Conservation (phyloP, 2,797 vertebrate species). For the Acestrorhynchus altus region DNA sequence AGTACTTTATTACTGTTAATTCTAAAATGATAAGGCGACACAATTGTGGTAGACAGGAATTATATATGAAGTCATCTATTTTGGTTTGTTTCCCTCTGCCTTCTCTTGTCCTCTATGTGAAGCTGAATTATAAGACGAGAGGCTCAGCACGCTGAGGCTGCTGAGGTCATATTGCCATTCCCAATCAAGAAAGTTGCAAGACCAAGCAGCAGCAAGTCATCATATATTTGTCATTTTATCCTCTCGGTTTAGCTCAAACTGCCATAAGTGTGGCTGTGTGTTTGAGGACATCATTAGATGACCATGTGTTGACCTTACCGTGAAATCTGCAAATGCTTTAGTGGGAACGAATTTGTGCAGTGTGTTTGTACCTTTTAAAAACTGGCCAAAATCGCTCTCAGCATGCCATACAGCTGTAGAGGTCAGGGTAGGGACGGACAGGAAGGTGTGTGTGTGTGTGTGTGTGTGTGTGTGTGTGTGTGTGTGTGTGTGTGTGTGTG, state of each 20-base stretch:
- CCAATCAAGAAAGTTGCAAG: slow-evolving; percentile 38
- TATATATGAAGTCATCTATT: background rate
- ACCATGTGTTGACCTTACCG: background rate
- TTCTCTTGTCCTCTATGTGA: background rate
- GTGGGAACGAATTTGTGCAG: slow-evolving; percentile 44
- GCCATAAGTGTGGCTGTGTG: background rate
- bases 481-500: slow-evolving; percentile 21
- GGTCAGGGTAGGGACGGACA: slow-evolving; percentile 52
- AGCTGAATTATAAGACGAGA: background rate
- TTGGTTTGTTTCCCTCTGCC: background rate
- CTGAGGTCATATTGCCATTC: slow-evolving; percentile 29
- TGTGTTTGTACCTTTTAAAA: slow-evolving; percentile 32
- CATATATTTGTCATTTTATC: slow-evolving; percentile 35
- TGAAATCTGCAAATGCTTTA: slow-evolving; percentile 14
- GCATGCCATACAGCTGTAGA: slow-evolving; percentile 51
- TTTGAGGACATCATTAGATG: background rate
- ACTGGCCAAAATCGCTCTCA: slow-evolving; percentile 11
- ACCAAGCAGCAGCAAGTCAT: slow-evolving; percentile 33
- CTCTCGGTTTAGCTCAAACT: background rate
- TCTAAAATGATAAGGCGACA: background rate
- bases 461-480: slow-evolving; percentile 31
- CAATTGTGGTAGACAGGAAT: background rate
- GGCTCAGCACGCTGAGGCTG: background rate
- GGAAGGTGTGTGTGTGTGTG: slow-evolving; percentile 17
- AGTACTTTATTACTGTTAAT: background rate